Evolutionary conservation across 2,113 vertebrate species (phyloP), one percentile per base, ranked within the genome.

Genomic region (Takifugu flavidus): DNA sequence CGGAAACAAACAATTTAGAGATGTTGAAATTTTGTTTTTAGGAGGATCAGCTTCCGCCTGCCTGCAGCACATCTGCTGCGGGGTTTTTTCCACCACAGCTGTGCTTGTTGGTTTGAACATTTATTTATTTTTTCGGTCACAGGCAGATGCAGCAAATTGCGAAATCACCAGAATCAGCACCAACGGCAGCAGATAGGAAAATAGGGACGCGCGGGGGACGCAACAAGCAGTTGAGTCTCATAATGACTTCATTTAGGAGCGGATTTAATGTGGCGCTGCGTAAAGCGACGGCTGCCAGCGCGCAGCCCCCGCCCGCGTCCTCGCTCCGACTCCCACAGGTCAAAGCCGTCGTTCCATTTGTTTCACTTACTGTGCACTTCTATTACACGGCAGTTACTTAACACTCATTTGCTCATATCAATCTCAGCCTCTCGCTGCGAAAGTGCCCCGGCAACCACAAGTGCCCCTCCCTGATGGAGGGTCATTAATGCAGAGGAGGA

Each of bases 401-500:
- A 77, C 73, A 72, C 57, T 79, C 67, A 77, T 75, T 78, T 70
- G 56, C 66, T 73, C 64, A 44, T 55, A 78, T 74, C 64, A 52
- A 6, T 74, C 59, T 54, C 56, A 59, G 49, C 29, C 53, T 74
- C 62, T 75, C 6, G 10, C 53, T 62, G 67, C 49, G 53, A 43
- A 73, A 79, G 54, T 49, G 74, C 55, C 25, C 71, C 57, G 2
- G 61, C 39, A 58, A 65, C 31, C 47, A 77, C 42, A 27, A 67
- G 75, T 45, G 54, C 58, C 63, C 74, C 83, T 91, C 56, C 80
- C 92, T 95, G 62, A 70, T 52, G 64, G 25, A 61, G 45, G 60
- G 42, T 77, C 60, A 72, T 59, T 61, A 60, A 39, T 28, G 29
- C 50, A 74, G 53, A 20, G 53, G 49, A 74, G 56, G 55, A 56